phyloP scores from a whole-genome alignment of 2,113 vertebrate genomes.

The Corydoras maculifer region DNA sequence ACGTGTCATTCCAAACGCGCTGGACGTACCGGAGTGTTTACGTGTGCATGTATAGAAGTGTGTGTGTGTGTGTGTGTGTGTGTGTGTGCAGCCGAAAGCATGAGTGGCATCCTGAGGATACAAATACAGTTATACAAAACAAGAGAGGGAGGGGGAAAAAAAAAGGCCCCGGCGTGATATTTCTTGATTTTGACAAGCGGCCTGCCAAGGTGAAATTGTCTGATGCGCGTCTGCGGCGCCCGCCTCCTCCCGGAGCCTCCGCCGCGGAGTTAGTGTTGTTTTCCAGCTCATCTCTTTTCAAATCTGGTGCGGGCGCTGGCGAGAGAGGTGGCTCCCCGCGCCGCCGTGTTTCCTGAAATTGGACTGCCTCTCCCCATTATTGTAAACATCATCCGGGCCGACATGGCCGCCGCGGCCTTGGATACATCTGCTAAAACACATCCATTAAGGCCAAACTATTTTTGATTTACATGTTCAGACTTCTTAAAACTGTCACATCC shows the following conservation, averaged over 20 bases:
- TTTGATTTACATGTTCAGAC: conserved; percentile 76
- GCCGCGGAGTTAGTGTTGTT: conserved; percentile 69
- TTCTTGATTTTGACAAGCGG: conserved; percentile 65
- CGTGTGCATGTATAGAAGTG: conserved; percentile 17
- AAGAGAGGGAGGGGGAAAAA: conserved; percentile 31
- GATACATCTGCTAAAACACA: conserved; percentile 68
- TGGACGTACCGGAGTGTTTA: neutral
- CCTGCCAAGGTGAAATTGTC: conserved; percentile 64
- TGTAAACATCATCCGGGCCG: conserved; percentile 70
- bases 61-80: conserved; percentile 20
- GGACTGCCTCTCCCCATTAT: conserved; percentile 76
- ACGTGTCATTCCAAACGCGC: too few species aligned
- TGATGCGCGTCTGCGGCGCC: conserved; percentile 55
- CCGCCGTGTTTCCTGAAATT: conserved; percentile 71
- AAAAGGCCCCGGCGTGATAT: conserved; percentile 57
- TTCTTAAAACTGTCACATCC: conserved; percentile 68
- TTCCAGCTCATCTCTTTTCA: conserved; percentile 72
- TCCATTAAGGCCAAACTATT: conserved; percentile 71
- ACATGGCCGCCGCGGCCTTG: conserved; percentile 61
- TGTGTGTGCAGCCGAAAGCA: conserved; percentile 39
- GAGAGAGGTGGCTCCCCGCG: conserved; percentile 61
- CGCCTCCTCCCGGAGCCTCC: conserved; percentile 43
- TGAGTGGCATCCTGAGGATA: conserved; percentile 54
- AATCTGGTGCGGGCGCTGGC: conserved; percentile 55
- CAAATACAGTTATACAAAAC: conserved; percentile 53